Percentiles rank a stretch among this genome's conserved stretches.
phyloP scores from a whole-genome alignment of 2,888 invertebrate genomes.

The Drosophila hawaiiensis region DNA sequence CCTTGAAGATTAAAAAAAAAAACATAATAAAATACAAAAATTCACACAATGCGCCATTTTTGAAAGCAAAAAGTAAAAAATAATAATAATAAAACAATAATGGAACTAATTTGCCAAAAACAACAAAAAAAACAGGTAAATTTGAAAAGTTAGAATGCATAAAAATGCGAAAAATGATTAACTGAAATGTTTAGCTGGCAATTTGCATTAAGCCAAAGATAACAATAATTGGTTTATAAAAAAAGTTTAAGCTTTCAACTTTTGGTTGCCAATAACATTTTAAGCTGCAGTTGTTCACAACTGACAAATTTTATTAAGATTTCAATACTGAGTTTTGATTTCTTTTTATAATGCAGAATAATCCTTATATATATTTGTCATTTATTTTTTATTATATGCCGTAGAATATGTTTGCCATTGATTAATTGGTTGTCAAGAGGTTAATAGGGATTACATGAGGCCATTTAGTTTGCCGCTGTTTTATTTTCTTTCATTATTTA shows the following conservation, averaged over 20 bases:
- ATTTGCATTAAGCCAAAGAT: constrained; percentile 60
- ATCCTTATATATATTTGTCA: neutral
- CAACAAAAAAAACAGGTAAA: constrained; percentile 2
- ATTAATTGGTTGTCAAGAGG: constrained; percentile 68
- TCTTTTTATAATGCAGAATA: constrained; percentile 2
- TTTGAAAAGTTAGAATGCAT: constrained; percentile 47
- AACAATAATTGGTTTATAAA: constrained; percentile 27
- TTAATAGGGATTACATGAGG: constrained; percentile 70
- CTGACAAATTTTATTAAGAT: constrained; percentile 7
- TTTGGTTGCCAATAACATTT: constrained; percentile 15
- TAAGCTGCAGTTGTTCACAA: constrained; percentile 33
- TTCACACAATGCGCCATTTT: constrained; percentile 53
- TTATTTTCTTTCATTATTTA: constrained; percentile 9
- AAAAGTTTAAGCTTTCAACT: neutral
- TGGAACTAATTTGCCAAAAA: constrained; percentile 71
- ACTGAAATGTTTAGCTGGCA: constrained; percentile 44
- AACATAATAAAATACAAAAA: constrained; percentile 41
- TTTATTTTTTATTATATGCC: constrained; percentile 3
- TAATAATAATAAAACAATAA: constrained; percentile 40
- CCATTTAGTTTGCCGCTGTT: constrained; percentile 30
- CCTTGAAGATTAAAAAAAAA: constrained; percentile 68
- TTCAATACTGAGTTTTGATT: neutral
- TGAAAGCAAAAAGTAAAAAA: constrained; percentile 32
- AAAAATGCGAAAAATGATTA: constrained; percentile 40
- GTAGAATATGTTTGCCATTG: constrained; percentile 35